phyloP scores from a whole-genome alignment of 2,888 invertebrate genomes.

The Drosophila ezoana region DNA sequence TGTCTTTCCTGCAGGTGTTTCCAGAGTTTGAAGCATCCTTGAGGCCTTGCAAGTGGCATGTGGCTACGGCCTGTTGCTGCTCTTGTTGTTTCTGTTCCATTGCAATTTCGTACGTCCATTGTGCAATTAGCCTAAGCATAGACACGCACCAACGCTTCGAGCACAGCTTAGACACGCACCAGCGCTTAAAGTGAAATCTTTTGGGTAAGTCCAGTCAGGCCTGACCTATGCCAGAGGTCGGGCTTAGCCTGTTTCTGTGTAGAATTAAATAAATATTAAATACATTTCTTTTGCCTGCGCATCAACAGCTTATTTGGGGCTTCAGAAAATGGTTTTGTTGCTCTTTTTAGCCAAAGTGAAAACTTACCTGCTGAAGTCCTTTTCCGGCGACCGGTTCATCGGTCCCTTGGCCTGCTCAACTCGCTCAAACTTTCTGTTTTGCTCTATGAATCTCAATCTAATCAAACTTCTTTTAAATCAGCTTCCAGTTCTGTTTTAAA shows the following conservation, averaged over 20 bases:
- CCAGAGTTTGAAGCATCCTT: conserved; percentile 2
- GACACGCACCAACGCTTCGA: conserved; percentile 9
- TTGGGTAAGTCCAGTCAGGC: background rate
- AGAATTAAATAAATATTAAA: background rate
- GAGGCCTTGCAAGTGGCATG: background rate
- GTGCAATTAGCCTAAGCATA: conserved; percentile 12
- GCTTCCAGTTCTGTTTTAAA: no score
- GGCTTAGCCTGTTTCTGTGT: background rate
- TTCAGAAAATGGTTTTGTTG: background rate
- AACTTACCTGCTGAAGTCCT: background rate
- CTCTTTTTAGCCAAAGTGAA: background rate
- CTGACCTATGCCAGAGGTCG: background rate
- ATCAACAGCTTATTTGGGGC: background rate
- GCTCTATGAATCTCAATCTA: no score
- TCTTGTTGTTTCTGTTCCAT: conserved; percentile 1
- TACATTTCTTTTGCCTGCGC: background rate
- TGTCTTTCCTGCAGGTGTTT: background rate
- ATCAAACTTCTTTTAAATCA: no score
- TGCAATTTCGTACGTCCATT: conserved; percentile 10
- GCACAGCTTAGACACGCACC: conserved; percentile 12
- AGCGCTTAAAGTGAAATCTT: conserved; percentile 3
- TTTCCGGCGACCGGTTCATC: background rate
- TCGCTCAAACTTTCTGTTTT: background rate
- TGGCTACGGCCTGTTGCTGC: background rate
- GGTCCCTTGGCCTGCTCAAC: background rate